phyloP scores from a whole-genome alignment of 2,113 vertebrate genomes.

The Dicaeum eximium region DNA sequence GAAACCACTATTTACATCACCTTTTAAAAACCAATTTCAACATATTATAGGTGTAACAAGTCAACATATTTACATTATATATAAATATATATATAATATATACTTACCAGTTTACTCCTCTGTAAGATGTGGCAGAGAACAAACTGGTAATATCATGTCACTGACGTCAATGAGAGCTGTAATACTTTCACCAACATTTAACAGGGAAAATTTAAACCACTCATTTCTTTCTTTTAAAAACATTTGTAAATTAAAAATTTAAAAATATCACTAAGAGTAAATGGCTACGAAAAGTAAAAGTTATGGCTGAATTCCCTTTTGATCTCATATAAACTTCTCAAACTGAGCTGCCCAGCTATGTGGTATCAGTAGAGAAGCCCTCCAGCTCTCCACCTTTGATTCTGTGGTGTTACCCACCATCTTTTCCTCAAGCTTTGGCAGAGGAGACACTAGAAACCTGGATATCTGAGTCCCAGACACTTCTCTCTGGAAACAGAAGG shows the following conservation, averaged over 20 bases:
- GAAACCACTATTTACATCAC: conserved; percentile 84
- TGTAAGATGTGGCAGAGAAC: conserved; percentile 75
- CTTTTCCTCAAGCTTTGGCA: background rate
- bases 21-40: conserved; percentile 82
- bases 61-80: conserved; percentile 75
- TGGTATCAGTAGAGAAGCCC: background rate
- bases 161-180: conserved; percentile 73
- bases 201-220: conserved; percentile 65
- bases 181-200: conserved; percentile 72
- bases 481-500: background rate
- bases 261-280: conserved; percentile 58
- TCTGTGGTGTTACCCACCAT: background rate
- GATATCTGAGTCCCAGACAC: background rate
- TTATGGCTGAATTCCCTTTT: conserved; percentile 68
- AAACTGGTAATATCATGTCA: conserved; percentile 77
- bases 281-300: conserved; percentile 67
- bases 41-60: conserved; percentile 78
- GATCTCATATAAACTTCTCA: background rate
- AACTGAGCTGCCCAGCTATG: background rate
- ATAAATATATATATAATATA: conserved; percentile 81
- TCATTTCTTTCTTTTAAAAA: conserved; percentile 54
- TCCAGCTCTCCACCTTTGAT: background rate
- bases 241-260: conserved; percentile 59
- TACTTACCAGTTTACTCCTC: conserved; percentile 76
- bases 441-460: background rate